Percentiles rank a stretch among this genome's conserved stretches.
These are phyloP conservation scores for Monochamus alternatus DNA, from an alignment of 2,888 invertebrate genomes.

Conservation along the genomic window DNA sequence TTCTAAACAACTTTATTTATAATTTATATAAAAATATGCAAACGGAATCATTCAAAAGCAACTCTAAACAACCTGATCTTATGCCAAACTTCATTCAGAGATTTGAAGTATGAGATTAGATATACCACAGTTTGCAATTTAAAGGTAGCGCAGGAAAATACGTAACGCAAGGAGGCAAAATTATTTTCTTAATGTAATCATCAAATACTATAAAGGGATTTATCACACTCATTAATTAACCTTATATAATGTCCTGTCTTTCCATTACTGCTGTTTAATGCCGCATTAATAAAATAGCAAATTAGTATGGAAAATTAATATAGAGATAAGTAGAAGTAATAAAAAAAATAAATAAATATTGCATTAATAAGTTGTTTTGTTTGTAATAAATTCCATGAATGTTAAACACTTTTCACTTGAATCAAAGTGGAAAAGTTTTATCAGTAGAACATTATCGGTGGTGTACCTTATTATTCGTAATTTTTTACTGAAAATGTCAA, in stretches of 20 bases:
- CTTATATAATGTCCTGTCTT: not conserved
- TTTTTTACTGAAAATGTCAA: no score
- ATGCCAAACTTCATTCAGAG: no score
- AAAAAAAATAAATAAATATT: slow-evolving; percentile 17
- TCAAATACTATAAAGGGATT: not conserved
- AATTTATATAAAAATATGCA: no score
- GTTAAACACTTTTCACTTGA: slow-evolving; percentile 1
- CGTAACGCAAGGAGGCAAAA: no score
- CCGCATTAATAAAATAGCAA: not conserved
- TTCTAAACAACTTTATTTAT: no score
- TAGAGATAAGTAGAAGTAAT: not conserved
- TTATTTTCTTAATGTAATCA: no score
- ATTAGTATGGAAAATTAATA: slow-evolving; percentile 17
- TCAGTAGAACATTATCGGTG: not conserved
- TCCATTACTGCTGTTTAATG: no score
- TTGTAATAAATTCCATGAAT: slow-evolving; percentile 9
- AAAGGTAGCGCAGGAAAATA: no score
- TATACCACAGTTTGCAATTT: no score
- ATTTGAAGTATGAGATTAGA: no score
- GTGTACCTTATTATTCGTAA: not conserved
- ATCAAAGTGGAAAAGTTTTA: slow-evolving; percentile 2
- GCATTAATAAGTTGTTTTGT: slow-evolving; percentile 24
- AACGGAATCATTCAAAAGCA: no score
- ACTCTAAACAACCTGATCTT: no score
- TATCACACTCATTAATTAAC: not conserved